Conservation (phyloP, 2,888 invertebrate genomes). For the Mycogona germanica region DNA sequence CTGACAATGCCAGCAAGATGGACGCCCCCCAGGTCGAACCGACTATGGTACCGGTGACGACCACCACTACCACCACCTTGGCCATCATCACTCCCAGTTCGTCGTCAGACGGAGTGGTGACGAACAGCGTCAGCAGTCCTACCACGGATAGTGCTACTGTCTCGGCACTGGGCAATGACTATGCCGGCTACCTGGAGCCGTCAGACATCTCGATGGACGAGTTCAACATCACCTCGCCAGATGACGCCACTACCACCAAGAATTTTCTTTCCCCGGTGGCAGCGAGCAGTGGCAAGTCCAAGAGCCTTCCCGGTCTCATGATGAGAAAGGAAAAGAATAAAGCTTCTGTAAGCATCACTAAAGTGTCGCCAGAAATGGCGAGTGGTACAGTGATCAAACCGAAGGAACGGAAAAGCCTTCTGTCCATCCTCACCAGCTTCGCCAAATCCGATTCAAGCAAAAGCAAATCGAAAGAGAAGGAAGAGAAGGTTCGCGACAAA, state of each 20-base stretch:
- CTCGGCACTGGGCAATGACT: constrained; percentile 15
- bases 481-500: constrained; percentile 25
- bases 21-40: neutral
- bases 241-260: neutral
- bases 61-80: neutral
- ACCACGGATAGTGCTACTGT: neutral
- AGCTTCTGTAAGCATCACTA: neutral
- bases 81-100: neutral
- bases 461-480: constrained; percentile 26
- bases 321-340: constrained; percentile 13
- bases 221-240: neutral
- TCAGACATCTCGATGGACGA: constrained; percentile 14
- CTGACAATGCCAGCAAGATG: neutral
- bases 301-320: constrained; percentile 13
- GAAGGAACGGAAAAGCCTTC: constrained; percentile 23
- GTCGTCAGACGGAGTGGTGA: neutral
- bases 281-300: neutral
- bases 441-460: constrained; percentile 26
- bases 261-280: neutral
- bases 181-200: constrained; percentile 18
- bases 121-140: neutral
- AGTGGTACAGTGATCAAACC: constrained; percentile 18
- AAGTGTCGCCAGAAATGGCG: neutral
- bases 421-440: constrained; percentile 23
- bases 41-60: too few species aligned